Evolutionary conservation across 2,113 vertebrate species (phyloP).

Genomic region (Dipodomys ordii): DNA sequence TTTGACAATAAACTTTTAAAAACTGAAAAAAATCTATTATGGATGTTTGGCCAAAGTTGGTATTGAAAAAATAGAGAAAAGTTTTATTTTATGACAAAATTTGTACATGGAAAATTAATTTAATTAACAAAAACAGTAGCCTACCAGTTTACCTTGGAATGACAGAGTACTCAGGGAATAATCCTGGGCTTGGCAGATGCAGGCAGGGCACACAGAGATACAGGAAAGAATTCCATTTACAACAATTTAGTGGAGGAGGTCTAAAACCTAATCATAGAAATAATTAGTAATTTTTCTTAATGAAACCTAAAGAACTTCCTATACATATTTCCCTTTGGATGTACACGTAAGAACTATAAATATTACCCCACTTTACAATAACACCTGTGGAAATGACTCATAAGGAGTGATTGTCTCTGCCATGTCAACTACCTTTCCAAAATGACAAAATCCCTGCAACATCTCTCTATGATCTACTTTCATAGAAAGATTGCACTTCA

Average conservation of each 20-base stretch:
- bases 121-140: neutral
- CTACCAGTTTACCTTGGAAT: neutral
- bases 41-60: neutral
- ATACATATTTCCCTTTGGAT: neutral
- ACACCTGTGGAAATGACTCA: too few species aligned
- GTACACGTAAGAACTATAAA: too few species aligned
- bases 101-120: conserved; percentile 27
- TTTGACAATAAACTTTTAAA: too few species aligned
- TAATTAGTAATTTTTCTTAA: neutral
- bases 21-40: neutral
- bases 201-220: neutral
- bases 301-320: neutral
- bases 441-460: neutral
- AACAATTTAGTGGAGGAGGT: neutral
- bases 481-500: neutral
- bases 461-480: neutral
- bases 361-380: too few species aligned
- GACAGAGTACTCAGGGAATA: conserved; percentile 1
- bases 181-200: neutral
- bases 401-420: neutral
- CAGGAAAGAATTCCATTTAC: neutral
- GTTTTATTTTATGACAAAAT: neutral
- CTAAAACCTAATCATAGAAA: conserved; percentile 21
- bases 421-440: neutral
- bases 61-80: neutral